phyloP scores from a whole-genome alignment of 2,113 vertebrate species.

The Xiphias gladius region DNA sequence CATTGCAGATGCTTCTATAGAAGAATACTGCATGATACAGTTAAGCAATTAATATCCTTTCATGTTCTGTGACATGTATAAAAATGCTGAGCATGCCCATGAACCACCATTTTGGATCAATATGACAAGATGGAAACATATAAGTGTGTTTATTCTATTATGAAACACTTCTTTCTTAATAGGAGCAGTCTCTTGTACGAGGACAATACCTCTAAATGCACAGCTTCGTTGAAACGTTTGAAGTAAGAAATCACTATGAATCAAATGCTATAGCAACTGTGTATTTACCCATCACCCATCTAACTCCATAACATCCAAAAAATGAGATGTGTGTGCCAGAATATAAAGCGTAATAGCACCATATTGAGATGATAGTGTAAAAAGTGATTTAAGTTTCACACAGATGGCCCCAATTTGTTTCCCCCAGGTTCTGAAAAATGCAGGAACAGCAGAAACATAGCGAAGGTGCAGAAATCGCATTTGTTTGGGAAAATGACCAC shows the following conservation, averaged over 20 bases:
- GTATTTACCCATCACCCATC: background rate
- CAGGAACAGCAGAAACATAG: conserved; percentile 51
- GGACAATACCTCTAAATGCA: background rate
- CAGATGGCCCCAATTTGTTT: conserved; percentile 43
- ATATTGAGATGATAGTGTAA: conserved; percentile 31
- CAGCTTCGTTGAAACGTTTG: background rate
- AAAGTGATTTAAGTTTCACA: conserved; percentile 55
- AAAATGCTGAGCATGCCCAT: background rate
- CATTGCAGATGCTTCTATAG: background rate
- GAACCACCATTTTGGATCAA: background rate
- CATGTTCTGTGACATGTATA: background rate
- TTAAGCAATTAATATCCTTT: background rate
- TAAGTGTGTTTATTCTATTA: background rate
- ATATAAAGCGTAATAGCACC: background rate
- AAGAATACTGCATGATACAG: background rate
- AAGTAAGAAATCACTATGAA: background rate
- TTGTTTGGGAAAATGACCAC: conserved; percentile 61
- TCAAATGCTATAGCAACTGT: background rate
- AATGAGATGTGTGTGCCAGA: background rate
- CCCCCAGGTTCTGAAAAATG: conserved; percentile 49
- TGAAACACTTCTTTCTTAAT: background rate
- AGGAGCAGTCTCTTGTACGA: background rate
- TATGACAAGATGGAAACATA: background rate
- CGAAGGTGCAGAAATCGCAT: conserved; percentile 9
- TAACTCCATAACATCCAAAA: background rate